Percentiles rank a stretch among this genome's conserved stretches.
These are phyloP conservation scores for Cryptus armator DNA, from an alignment of 2,888 invertebrate species.

Conservation along the genomic window DNA sequence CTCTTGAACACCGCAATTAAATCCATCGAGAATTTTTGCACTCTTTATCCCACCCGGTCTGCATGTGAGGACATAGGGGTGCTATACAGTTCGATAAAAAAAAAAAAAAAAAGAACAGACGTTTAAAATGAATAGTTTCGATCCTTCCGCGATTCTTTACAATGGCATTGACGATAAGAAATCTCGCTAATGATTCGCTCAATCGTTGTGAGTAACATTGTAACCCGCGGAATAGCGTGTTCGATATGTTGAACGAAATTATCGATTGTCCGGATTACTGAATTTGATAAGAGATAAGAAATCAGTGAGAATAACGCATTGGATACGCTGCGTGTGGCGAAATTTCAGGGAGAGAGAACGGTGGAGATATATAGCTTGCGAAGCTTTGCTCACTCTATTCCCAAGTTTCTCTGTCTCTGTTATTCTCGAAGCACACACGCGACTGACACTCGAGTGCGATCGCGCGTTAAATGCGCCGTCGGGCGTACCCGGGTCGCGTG, in stretches of 20 bases:
- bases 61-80: constrained; percentile 4
- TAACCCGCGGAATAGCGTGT: background rate
- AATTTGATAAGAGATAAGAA: constrained; percentile 40
- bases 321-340: background rate
- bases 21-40: constrained; percentile 24
- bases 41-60: background rate
- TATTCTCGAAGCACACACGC: constrained; percentile 77
- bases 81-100: background rate
- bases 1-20: constrained; percentile 51
- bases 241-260: background rate
- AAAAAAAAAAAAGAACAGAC: constrained; percentile 8
- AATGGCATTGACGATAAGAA: constrained; percentile 7
- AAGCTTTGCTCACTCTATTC: constrained; percentile 34
- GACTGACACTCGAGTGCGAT: constrained; percentile 81
- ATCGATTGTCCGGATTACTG: background rate
- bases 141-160: constrained; percentile 14
- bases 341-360: constrained; percentile 37
- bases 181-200: background rate
- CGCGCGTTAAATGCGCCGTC: constrained; percentile 84
- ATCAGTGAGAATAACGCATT: constrained; percentile 9
- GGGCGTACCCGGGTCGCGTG: constrained; percentile 77
- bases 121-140: constrained; percentile 29
- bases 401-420: constrained; percentile 30
- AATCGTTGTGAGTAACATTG: background rate
- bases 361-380: constrained; percentile 17